Percentiles rank a stretch among this genome's conserved stretches.
These are phyloP conservation scores for Dendrolimus houi DNA, from an alignment of 2,888 invertebrate genomes.

Conservation along the genomic window DNA sequence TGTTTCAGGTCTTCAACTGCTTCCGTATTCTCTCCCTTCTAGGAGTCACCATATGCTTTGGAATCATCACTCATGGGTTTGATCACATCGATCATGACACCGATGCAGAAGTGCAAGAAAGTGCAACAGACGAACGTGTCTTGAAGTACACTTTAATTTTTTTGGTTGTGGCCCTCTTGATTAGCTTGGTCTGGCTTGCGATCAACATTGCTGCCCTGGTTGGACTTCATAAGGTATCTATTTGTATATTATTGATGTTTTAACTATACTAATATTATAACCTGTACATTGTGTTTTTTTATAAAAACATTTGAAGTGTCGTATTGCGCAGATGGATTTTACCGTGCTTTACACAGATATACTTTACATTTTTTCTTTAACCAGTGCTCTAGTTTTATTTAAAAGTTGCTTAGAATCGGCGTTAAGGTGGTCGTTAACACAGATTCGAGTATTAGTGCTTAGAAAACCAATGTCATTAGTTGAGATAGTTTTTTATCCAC, in stretches of 20 bases:
- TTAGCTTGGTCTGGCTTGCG: slow-evolving; percentile 26
- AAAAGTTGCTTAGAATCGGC: too few species aligned
- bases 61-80: slow-evolving; percentile 26
- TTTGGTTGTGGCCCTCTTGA: slow-evolving; percentile 21
- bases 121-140: slow-evolving; percentile 14
- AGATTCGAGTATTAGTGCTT: background rate
- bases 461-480: slow-evolving; percentile 4
- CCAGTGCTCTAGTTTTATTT: too few species aligned
- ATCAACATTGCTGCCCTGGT: slow-evolving; percentile 33
- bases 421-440: slow-evolving; percentile 3
- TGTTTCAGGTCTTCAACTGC: slow-evolving; percentile 24
- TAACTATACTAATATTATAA: too few species aligned
- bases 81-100: slow-evolving; percentile 20
- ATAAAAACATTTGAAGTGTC: too few species aligned
- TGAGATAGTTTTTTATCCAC: slow-evolving; percentile 1
- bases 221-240: slow-evolving; percentile 33
- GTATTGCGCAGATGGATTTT: too few species aligned
- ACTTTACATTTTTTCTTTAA: too few species aligned
- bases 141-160: slow-evolving; percentile 20
- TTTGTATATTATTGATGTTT: too few species aligned
- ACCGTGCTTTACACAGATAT: too few species aligned
- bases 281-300: too few species aligned
- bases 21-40: slow-evolving; percentile 24
- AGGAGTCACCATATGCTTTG: slow-evolving; percentile 18
- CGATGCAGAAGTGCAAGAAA: slow-evolving; percentile 9